Percentiles rank a stretch among this genome's conserved stretches.
Conservation (phyloP, 2,113 vertebrate genomes). For the Xiphophorus couchianus region DNA sequence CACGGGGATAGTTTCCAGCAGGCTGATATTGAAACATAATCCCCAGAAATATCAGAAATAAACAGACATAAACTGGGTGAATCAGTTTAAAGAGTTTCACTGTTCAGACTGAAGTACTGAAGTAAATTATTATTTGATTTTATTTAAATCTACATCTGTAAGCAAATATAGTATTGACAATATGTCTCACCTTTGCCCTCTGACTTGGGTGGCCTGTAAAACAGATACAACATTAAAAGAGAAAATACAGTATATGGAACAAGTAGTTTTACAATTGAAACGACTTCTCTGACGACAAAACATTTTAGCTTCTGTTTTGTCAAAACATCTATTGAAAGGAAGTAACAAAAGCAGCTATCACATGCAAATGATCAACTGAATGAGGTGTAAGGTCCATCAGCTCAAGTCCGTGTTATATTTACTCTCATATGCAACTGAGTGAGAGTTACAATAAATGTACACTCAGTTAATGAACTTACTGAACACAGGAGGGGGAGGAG, state of each 20-base stretch:
- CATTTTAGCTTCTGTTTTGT: not conserved
- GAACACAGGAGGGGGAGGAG: constrained; percentile 56
- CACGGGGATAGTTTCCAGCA: not conserved
- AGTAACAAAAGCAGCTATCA: not conserved
- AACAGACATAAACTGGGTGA: not conserved
- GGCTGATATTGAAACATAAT: not conserved
- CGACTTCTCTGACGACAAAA: not conserved
- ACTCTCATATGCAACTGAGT: not conserved
- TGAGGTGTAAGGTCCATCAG: not conserved
- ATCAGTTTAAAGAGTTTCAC: not conserved
- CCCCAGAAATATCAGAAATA: not conserved
- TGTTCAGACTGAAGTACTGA: not conserved
- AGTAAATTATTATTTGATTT: not conserved
- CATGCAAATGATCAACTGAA: not conserved
- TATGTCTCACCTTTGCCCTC: constrained; percentile 70
- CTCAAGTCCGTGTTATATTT: not conserved
- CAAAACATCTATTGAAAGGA: not conserved
- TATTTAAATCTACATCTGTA: not conserved
- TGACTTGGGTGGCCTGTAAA: constrained; percentile 71
- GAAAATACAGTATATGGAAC: not conserved
- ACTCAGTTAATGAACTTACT: constrained; percentile 43
- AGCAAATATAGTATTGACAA: not conserved
- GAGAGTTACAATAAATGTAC: not conserved
- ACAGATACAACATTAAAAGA: constrained; percentile 6
- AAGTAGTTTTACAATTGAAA: not conserved